Evolutionary conservation across 2,113 vertebrate species (phyloP), one percentile per base, ranked within the genome.

Genomic region (Calyptomena viridis): DNA sequence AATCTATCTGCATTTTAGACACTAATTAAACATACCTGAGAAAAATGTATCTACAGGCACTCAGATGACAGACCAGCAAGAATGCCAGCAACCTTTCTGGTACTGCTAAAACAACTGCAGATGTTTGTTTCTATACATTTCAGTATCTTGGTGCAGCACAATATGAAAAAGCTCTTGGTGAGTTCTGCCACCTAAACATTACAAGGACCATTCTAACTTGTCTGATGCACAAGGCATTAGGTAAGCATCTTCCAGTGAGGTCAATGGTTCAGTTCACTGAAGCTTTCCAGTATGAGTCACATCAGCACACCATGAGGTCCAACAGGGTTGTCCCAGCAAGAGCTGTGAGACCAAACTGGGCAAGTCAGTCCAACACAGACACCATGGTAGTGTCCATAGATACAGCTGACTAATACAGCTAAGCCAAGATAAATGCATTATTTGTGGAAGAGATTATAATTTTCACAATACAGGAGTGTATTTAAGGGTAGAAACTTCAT

Each of bases 341-440:
- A 64, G 56, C n/a, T 2, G 1, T 16, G 23, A 86, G 49, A 89
- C 31, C 3, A 2, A 84, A n/a, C 1, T 2, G 55, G 14, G 0
- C 23, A 19, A 50, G n/a, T 58, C 47, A 60, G 25, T 14, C 39
- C 35, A 47, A 28, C 37, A 42, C 11, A 81, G 59, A 35, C n/a
- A 59, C 28, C 58, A 25, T 31, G 12, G 15, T 1, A 35, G 3
- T 9, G 22, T 30, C 24, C 59, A 75, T 28, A 87, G 28, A 60
- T 11, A 55, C 8, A 79, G 47, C 7, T 35, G 46, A 66, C 11
- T 77, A 69, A 56, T 2, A 69, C 35, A 85, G 20, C 12, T 27
- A 21, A 66, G 58, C 24, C 7, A 68, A 72, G 11, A 53, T 11
- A 72, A 90, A 52, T 9, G 8, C 28, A 87, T 39, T 12, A 64